phyloP scores from a whole-genome alignment of 1,140 invertebrate genomes.

The Drosophila ohnishii region DNA sequence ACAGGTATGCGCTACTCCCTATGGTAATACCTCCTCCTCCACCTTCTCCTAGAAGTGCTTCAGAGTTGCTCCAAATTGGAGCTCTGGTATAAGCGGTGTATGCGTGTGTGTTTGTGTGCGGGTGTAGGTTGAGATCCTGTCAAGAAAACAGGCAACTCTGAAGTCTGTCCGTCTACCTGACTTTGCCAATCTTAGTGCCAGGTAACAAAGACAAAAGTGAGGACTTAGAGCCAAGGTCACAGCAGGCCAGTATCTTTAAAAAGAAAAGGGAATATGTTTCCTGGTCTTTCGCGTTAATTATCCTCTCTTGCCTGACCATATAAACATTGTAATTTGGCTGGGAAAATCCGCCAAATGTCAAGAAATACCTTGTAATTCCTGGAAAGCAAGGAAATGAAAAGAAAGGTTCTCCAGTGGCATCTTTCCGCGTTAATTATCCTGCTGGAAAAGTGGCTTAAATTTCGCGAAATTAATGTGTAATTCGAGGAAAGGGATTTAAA shows the following conservation, averaged over 20 bases:
- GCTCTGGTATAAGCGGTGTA: constrained; percentile 16
- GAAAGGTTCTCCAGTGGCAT: too few species aligned
- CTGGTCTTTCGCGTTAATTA: constrained; percentile 10
- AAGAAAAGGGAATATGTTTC: constrained; percentile 2
- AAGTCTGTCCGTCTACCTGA: constrained; percentile 15
- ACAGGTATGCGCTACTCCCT: constrained; percentile 87
- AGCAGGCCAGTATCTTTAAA: constrained; percentile 13
- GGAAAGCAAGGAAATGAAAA: not conserved
- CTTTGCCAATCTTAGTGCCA: not conserved
- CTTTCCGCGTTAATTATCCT: not conserved
- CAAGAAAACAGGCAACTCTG: not conserved
- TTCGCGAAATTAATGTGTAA: constrained; percentile 5
- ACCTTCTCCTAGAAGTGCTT: not conserved
- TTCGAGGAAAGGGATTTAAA: not conserved
- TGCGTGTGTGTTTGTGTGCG: constrained; percentile 19
- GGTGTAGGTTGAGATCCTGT: constrained; percentile 12
- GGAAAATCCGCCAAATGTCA: constrained; percentile 28
- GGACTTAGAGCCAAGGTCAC: constrained; percentile 19
- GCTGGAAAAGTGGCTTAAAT: not conserved
- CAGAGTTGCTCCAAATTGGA: not conserved
- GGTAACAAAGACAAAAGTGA: constrained; percentile 19
- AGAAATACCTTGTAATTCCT: constrained; percentile 5
- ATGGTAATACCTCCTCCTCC: constrained; percentile 8
- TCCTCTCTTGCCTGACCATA: constrained; percentile 9
- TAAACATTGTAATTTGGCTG: constrained; percentile 20